Conservation (phyloP, 2,888 invertebrate species). For the Hesperia comma region DNA sequence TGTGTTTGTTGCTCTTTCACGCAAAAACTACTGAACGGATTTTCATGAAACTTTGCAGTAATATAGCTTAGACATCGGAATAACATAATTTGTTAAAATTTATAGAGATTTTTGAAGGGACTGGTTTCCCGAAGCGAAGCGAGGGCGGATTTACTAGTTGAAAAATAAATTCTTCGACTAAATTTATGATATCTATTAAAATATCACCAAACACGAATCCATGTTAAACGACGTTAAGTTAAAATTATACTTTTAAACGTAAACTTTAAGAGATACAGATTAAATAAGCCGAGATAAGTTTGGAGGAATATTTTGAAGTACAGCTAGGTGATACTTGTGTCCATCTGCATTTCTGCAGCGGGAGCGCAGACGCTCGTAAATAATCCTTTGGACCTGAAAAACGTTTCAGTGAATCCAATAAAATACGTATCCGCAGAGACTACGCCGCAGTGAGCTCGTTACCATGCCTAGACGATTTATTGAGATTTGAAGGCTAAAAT, state of each 20-base stretch:
- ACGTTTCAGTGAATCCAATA: constrained; percentile 84
- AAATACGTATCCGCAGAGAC: constrained; percentile 84
- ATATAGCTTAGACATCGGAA: too few species aligned
- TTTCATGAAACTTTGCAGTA: too few species aligned
- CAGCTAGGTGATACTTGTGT: constrained; percentile 56
- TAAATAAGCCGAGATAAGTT: constrained; percentile 29
- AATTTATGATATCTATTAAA: too few species aligned
- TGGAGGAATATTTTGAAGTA: constrained; percentile 37
- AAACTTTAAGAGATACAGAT: constrained; percentile 21
- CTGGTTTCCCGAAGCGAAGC: too few species aligned
- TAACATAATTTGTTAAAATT: too few species aligned
- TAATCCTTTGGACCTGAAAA: constrained; percentile 83
- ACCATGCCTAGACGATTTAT: constrained; percentile 83
- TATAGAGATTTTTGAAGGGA: too few species aligned
- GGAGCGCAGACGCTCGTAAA: constrained; percentile 80
- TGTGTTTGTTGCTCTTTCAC: too few species aligned
- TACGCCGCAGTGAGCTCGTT: constrained; percentile 82
- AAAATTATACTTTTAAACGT: not conserved
- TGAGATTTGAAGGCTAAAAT: constrained; percentile 83
- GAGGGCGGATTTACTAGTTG: too few species aligned
- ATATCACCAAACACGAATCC: not conserved
- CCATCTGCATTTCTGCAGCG: constrained; percentile 81
- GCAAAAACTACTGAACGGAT: too few species aligned
- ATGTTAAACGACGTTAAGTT: not conserved
- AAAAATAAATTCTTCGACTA: too few species aligned